A percentile compares a stretch with the other conserved stretches of the same genome.
Conservation (phyloP, 1,140 invertebrate species). For the Pseudomyrmex cubaensis region DNA sequence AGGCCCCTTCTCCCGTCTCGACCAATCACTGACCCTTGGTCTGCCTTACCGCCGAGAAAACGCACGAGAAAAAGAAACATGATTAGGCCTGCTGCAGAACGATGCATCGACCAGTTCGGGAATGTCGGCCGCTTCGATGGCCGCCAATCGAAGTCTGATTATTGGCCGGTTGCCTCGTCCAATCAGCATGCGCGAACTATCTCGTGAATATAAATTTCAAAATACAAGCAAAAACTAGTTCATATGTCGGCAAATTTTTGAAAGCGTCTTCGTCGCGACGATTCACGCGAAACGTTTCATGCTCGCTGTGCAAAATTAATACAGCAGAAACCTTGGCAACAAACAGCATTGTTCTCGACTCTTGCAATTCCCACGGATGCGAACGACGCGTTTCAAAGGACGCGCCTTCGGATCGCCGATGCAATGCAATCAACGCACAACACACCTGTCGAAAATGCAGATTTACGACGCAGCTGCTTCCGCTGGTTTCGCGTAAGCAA, state of each 20-base stretch:
- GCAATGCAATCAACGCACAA: constrained; percentile 67
- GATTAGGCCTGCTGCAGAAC: constrained; percentile 70
- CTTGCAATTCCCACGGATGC: constrained; percentile 52
- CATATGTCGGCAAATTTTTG: neutral
- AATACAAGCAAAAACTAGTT: neutral
- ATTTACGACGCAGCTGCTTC: constrained; percentile 77
- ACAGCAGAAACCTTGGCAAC: constrained; percentile 21
- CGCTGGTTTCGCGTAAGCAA: constrained; percentile 67
- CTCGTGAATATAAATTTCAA: neutral
- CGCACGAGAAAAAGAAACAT: constrained; percentile 61
- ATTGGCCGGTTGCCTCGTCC: constrained; percentile 21
- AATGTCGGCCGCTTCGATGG: constrained; percentile 76
- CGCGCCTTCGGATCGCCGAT: constrained; percentile 61
- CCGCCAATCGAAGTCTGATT: constrained; percentile 78
- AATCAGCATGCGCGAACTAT: neutral
- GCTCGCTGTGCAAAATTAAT: constrained; percentile 23
- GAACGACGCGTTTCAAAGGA: constrained; percentile 19
- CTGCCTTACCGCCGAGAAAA: constrained; percentile 71
- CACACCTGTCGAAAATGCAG: constrained; percentile 78
- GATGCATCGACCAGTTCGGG: constrained; percentile 69
- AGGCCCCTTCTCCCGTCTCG: constrained; percentile 77
- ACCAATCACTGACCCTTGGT: constrained; percentile 82
- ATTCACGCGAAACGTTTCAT: neutral
- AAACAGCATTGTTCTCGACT: constrained; percentile 33
- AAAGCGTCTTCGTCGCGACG: neutral